Base-by-base conservation (phyloP, 2,113 vertebrate species). In the Synchiropus splendidus region DNA sequence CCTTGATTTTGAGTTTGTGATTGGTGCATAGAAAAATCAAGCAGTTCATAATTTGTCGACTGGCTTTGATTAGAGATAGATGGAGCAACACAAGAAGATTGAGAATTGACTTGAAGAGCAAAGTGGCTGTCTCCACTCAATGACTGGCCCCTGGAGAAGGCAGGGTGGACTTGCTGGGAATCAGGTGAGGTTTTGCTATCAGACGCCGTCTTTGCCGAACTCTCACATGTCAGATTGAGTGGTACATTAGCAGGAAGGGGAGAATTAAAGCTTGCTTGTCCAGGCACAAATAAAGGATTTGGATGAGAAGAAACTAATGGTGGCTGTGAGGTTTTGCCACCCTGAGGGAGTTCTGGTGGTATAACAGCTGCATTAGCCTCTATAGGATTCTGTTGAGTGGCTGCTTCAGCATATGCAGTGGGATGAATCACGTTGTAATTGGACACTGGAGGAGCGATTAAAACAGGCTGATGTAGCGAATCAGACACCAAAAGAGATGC, bases 401-500 rank as follows among this genome's bases (percentile, higher is more conserved):
- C 53, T 51, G 85, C 63, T 70, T 76, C 81, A 12, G 79, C 49
- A 52, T 81, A 67, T 43, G 68, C 61, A 67, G 78, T 61, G 12
- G 89, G 82, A 46, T 87, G 79, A 74, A 87, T 81, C 74, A 89
- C 73, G 43, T 74, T 83, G 68, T 84, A 88, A 82, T 81, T 88
- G 39, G 89, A 90, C 67, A 89, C 88, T 12, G 92, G 91, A 12
- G 88, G 91, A 39, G 94, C 89, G 50, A 94, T 88, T 75, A 94
- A 48, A 60, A 94, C 75, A 0, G 90, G 88, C 6, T 88, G 92
- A 61, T 88, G 89, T 40, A 91, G 68, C n/a, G 88, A 77, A 27
- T 92, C 89, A 0, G 91, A 73, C 11, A 88, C 79, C 18, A 98
- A 75, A 36, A 97, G 84, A 68, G 89, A 91, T 3, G 92, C 91